A percentile compares a stretch with the other conserved stretches of the same genome.
Conservation (phyloP, 92 coral and sea anemone genomes). For the Paramuricea clavata region DNA sequence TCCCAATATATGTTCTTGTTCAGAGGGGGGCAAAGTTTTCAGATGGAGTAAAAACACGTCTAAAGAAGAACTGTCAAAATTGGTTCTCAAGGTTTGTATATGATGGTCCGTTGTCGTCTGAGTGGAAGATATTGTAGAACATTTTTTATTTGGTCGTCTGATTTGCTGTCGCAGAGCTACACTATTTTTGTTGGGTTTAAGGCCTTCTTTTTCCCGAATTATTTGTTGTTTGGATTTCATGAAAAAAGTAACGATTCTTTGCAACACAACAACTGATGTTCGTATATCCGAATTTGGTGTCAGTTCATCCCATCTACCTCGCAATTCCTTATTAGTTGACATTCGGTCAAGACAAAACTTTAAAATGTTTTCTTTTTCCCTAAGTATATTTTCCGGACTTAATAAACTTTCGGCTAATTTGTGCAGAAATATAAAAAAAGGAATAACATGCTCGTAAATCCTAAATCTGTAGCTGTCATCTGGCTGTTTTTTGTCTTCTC, state of each 20-base stretch:
- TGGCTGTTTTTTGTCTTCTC: conserved; percentile 1
- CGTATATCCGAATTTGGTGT: neutral
- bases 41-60: no score
- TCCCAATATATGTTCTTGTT: no score
- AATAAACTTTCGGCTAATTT: conserved; percentile 5
- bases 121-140: no score
- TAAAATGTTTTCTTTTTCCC: neutral
- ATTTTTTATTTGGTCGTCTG: no score
- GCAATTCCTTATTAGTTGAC: neutral
- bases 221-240: conserved; percentile 26
- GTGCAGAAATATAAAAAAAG: conserved; percentile 31
- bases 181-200: conserved; percentile 39
- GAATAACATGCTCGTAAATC: conserved; percentile 20
- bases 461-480: neutral
- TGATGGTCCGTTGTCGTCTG: no score
- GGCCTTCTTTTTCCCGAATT: conserved; percentile 28
- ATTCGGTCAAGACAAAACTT: neutral
- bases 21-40: no score
- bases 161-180: conserved; percentile 19
- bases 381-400: neutral
- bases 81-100: no score
- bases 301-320: neutral
- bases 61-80: no score
- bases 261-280: conserved; percentile 26
- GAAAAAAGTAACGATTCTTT: conserved; percentile 26